Percentiles rank a stretch among this genome's conserved stretches.
Conservation (phyloP, 2,888 invertebrate genomes). For the Mellilla xanthometata region DNA sequence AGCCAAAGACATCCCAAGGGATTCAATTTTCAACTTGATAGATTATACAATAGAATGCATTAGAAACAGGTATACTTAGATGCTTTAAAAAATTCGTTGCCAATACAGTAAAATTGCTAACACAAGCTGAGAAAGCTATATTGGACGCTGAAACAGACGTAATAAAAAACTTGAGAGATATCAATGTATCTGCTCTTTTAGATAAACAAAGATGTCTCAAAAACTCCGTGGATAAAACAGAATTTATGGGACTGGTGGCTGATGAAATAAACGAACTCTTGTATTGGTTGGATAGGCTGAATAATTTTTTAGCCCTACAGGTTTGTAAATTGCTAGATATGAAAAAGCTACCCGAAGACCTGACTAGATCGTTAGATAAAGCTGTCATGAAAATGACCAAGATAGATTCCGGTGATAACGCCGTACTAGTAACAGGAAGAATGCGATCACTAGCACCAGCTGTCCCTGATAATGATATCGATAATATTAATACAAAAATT, state of each 20-base stretch:
- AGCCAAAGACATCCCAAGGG: conserved; percentile 38
- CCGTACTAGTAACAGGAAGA: too few species aligned
- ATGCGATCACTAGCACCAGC: too few species aligned
- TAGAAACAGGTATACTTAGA: conserved; percentile 27
- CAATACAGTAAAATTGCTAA: conserved; percentile 17
- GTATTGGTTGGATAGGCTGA: conserved; percentile 44
- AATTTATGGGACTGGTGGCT: conserved; percentile 34
- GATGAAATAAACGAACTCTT: conserved; percentile 47
- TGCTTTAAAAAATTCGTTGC: conserved; percentile 31
- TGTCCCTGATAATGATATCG: too few species aligned
- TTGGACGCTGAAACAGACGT: conserved; percentile 34
- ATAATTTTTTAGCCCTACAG: conserved; percentile 39
- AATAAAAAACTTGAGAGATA: conserved; percentile 38
- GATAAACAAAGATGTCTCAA: conserved; percentile 39
- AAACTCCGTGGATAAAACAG: conserved; percentile 37
- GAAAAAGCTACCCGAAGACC: conserved; percentile 28
- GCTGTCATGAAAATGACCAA: conserved; percentile 39
- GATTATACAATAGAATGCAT: conserved; percentile 39
- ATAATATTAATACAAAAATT: too few species aligned
- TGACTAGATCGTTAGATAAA: conserved; percentile 34
- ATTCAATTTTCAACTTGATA: conserved; percentile 34
- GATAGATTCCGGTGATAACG: too few species aligned
- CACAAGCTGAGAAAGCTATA: conserved; percentile 26
- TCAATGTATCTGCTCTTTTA: conserved; percentile 31
- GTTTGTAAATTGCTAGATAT: conserved; percentile 35